Evolutionary conservation across 2,797 vertebrate genomes (phyloP).

Genomic region (Notolepis coatsorum): DNA sequence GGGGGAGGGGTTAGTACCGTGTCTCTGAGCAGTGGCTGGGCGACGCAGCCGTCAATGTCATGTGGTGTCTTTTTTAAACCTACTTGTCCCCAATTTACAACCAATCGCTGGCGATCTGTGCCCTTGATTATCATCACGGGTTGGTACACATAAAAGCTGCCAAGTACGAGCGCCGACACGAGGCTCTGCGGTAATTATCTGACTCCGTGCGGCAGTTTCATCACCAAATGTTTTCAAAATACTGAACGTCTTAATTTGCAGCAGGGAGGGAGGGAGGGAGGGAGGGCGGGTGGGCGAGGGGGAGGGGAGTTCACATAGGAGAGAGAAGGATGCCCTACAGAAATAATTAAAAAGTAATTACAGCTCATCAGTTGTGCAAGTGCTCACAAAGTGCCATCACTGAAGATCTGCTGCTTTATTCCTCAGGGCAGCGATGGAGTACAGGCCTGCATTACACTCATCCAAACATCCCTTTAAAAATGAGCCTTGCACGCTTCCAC

Average conservation of each 20-base stretch:
- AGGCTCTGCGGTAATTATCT: conserved; percentile 73
- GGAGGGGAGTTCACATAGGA: conserved; percentile 23
- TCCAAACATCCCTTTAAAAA: conserved; percentile 42
- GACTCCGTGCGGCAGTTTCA: conserved; percentile 71
- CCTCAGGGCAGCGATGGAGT: conserved; percentile 57
- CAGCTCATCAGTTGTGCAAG: conserved; percentile 80
- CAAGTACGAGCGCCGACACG: conserved; percentile 54
- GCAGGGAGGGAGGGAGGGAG: neutral
- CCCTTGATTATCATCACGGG: conserved; percentile 64
- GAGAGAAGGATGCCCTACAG: conserved; percentile 77
- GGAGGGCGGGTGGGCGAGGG: neutral
- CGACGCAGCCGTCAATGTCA: conserved; percentile 78
- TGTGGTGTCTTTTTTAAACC: conserved; percentile 71
- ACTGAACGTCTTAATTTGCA: conserved; percentile 73
- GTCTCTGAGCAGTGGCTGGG: conserved; percentile 60
- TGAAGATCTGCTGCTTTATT: conserved; percentile 65
- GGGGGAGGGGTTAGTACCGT: conserved; percentile 35
- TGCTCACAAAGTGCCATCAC: conserved; percentile 80
- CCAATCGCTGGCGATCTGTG: conserved; percentile 73
- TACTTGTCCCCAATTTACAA: conserved; percentile 83
- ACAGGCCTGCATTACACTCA: conserved; percentile 49
- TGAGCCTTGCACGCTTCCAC: conserved; percentile 11
- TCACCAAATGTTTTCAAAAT: conserved; percentile 81
- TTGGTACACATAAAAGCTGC: conserved; percentile 75
- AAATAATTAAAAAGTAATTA: conserved; percentile 85